These are phyloP conservation scores for Polypedilum vanderplanki DNA, from an alignment of 1,140 invertebrate species.

Conservation along the genomic window DNA sequence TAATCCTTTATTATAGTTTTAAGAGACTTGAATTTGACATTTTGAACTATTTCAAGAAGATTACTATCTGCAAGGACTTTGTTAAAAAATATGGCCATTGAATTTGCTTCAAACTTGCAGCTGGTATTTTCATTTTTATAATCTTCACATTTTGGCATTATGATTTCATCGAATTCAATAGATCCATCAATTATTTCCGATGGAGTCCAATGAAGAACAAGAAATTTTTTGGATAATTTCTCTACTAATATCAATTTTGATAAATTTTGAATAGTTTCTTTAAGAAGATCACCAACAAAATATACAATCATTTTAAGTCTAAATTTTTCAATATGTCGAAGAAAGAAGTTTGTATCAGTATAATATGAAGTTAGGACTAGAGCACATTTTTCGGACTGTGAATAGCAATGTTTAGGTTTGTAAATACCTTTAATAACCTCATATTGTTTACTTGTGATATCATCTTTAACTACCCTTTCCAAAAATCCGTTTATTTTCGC, in stretches of 20 bases:
- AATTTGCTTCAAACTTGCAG: slow-evolving; percentile 58
- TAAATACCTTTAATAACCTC: slow-evolving; percentile 47
- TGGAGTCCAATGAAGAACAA: slow-evolving; percentile 63
- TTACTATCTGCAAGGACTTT: slow-evolving; percentile 30
- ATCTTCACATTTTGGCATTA: slow-evolving; percentile 51
- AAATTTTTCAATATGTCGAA: slow-evolving; percentile 49
- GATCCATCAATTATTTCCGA: slow-evolving; percentile 53
- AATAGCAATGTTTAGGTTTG: slow-evolving; percentile 48
- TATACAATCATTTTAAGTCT: slow-evolving; percentile 52
- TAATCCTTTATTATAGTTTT: background rate
- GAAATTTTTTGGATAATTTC: slow-evolving; percentile 44
- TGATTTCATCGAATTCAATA: slow-evolving; percentile 46
- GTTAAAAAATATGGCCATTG: slow-evolving; percentile 56
- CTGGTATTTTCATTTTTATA: slow-evolving; percentile 37
- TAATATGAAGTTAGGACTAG: slow-evolving; percentile 51
- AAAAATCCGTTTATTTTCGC: background rate
- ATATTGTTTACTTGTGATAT: background rate
- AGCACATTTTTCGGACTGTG: slow-evolving; percentile 46
- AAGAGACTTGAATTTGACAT: background rate
- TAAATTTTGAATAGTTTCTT: slow-evolving; percentile 45
- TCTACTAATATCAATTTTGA: slow-evolving; percentile 38
- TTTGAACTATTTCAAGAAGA: background rate
- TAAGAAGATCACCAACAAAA: slow-evolving; percentile 57
- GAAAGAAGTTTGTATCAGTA: slow-evolving; percentile 47
- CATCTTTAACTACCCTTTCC: background rate